A percentile compares a stretch with the other conserved stretches of the same genome.
Conservation (phyloP, 2,113 vertebrate species). For the Oceanites oceanicus region DNA sequence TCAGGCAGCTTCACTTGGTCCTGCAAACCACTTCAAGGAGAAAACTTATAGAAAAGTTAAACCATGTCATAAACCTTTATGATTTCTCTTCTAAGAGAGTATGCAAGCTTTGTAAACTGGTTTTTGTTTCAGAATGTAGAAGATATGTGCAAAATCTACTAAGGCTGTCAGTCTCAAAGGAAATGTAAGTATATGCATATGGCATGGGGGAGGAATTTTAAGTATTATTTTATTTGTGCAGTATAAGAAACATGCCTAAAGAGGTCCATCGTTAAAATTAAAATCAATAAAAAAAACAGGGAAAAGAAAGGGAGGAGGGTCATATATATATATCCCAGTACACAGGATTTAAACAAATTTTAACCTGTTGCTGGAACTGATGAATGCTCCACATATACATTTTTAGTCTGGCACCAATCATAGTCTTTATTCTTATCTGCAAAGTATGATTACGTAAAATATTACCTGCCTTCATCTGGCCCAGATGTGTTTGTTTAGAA, state of each 20-base stretch:
- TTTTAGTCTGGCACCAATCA: background rate
- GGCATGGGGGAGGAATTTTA: conserved; percentile 9
- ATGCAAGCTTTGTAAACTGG: background rate
- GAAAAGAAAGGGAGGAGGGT: rapidly evolving
- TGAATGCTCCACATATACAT: background rate
- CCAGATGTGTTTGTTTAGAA: background rate
- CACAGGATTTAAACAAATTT: background rate
- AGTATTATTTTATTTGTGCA: conserved; percentile 23
- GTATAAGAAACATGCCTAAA: conserved; percentile 29
- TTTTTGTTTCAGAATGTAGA: conserved; percentile 2
- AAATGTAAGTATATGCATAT: conserved; percentile 31
- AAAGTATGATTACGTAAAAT: conserved; percentile 1
- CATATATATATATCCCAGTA: background rate
- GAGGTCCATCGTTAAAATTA: background rate
- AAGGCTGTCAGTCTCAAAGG: conserved; percentile 18
- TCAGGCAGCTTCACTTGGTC: background rate
- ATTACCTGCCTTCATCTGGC: background rate
- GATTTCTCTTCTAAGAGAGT: background rate
- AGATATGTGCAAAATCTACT: background rate
- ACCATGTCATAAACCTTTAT: background rate
- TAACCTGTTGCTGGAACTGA: background rate
- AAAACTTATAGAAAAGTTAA: background rate
- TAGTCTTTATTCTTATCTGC: conserved; percentile 6
- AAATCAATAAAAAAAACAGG: background rate
- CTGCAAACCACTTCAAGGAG: background rate